phyloP scores from a whole-genome alignment of 30 jellyfish, hydroid and myxozoan genomes.

The Pelagia noctiluca region DNA sequence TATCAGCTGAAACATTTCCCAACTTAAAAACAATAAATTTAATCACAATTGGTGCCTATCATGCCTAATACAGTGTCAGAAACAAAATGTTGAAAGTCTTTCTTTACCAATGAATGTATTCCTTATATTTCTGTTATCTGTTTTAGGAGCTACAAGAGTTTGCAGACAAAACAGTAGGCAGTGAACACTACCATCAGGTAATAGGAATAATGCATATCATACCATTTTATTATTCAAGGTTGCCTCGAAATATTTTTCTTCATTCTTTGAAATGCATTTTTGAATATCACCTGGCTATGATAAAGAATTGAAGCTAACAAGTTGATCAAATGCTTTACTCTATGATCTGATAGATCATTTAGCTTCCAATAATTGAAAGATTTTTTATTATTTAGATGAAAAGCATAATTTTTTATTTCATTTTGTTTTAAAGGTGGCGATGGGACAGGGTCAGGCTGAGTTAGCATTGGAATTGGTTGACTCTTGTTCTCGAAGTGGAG shows the following conservation, averaged over 20 bases:
- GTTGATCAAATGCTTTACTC: too few relatives aligned
- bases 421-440: conserved; percentile 77
- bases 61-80: too few relatives aligned
- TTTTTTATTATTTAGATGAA: neutral
- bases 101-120: too few relatives aligned
- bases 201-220: neutral
- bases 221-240: neutral
- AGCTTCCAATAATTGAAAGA: too few relatives aligned
- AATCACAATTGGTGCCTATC: too few relatives aligned
- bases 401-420: neutral
- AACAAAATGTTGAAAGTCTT: too few relatives aligned
- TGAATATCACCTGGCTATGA: too few relatives aligned
- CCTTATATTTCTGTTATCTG: neutral
- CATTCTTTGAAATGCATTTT: too few relatives aligned
- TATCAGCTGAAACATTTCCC: too few relatives aligned
- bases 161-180: conserved; percentile 88
- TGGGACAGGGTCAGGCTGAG: conserved; percentile 99
- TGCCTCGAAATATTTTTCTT: neutral
- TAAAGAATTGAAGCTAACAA: too few relatives aligned
- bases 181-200: conserved; percentile 87
- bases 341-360: too few relatives aligned
- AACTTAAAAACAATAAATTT: too few relatives aligned
- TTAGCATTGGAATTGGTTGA: conserved; percentile 75
- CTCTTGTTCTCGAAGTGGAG: conserved; percentile 81
- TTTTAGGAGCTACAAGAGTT: conserved; percentile 90